These are phyloP conservation scores for Saimiri boliviensis DNA, from an alignment of 2,113 vertebrate genomes.

Conservation along the genomic window DNA sequence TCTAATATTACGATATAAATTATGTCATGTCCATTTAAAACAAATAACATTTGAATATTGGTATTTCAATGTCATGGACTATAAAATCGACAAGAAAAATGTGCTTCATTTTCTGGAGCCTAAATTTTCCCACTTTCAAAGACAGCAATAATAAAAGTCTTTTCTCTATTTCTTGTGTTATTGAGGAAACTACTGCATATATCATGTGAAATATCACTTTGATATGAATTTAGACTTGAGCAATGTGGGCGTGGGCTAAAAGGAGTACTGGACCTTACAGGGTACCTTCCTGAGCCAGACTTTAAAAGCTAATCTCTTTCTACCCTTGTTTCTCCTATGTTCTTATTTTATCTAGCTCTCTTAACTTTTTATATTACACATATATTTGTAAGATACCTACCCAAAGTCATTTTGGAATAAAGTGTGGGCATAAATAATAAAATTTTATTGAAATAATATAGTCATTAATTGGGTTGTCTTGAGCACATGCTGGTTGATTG, in stretches of 20 bases:
- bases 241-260: background rate
- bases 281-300: background rate
- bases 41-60: background rate
- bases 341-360: background rate
- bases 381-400: background rate
- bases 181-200: background rate
- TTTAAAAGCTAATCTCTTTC: background rate
- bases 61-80: background rate
- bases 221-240: background rate
- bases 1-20: background rate
- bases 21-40: background rate
- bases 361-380: background rate
- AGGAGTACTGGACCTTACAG: background rate
- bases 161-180: background rate
- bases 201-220: background rate
- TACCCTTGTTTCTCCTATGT: background rate
- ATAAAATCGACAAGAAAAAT: background rate
- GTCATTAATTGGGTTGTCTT: background rate
- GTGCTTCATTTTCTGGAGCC: background rate
- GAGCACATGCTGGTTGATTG: background rate
- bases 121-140: background rate
- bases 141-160: background rate
- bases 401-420: background rate
- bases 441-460: background rate
- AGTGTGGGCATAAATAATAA: background rate